These are phyloP conservation scores for western clawed frog (Xenopus tropicalis) DNA, from an alignment of 2,113 vertebrate species.

Conservation along the genomic window UCB_Xtro_10.0 CM004447.2:56754501-56755000, in stretches of 20 bases:
- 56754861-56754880: no score
- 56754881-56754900: no score
- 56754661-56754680: conserved; percentile 67
- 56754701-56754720: conserved; percentile 69
- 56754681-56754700: conserved; percentile 74
- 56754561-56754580: conserved; percentile 78
- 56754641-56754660: conserved; percentile 59
- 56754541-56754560: conserved; percentile 84
- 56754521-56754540: conserved; percentile 75
- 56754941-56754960: no score
- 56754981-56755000: no score
- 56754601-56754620: conserved; percentile 57
- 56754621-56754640: conserved; percentile 82
- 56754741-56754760: not conserved
- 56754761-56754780: no score
- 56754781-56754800: no score
- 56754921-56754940: no score
- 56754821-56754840: no score
- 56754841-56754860: no score
- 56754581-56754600: conserved; percentile 52
- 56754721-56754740: conserved; percentile 67
- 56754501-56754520: conserved; percentile 83
- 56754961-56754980: no score
- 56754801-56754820: no score
- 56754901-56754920: no score